Percentiles rank a stretch among this genome's conserved stretches.
phyloP scores from a whole-genome alignment of 2,113 vertebrate genomes.

The Rynchops niger region DNA sequence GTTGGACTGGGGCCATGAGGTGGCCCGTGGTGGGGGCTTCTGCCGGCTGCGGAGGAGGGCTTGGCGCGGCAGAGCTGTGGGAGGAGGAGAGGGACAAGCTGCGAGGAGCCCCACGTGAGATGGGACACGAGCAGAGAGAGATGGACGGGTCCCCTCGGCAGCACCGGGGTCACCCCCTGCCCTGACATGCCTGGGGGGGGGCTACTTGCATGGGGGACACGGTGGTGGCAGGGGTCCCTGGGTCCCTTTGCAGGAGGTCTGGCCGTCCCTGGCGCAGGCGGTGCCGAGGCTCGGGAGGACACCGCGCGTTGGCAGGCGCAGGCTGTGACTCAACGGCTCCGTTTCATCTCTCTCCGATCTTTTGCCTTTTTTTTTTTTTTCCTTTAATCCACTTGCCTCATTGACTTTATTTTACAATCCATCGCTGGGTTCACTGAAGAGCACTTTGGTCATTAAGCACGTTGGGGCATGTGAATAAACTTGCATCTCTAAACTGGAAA shows the following conservation, averaged over 20 bases:
- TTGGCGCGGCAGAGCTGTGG: background rate
- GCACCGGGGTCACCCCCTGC: background rate
- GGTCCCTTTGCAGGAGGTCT: background rate
- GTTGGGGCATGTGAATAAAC: conserved; percentile 20
- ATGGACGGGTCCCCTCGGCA: background rate
- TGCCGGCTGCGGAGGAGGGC: background rate
- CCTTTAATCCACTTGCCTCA: conserved; percentile 19
- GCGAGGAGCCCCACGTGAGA: background rate
- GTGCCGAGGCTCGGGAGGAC: background rate
- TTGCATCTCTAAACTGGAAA: background rate
- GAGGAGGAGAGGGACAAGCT: background rate
- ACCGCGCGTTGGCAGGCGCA: accelerated
- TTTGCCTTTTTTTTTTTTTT: background rate
- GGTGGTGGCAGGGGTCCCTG: background rate
- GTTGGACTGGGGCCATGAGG: accelerated
- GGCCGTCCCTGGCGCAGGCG: background rate
- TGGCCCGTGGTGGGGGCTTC: background rate
- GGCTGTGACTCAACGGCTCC: background rate
- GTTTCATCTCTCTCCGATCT: background rate
- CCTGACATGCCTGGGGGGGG: background rate
- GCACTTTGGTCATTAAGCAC: conserved; percentile 19
- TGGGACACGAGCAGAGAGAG: background rate
- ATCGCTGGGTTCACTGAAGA: conserved; percentile 19
- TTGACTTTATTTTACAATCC: conserved; percentile 19
- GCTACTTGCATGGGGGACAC: background rate